Base-by-base conservation (phyloP, 2,113 vertebrate genomes). In the Aix galericulata region DNA sequence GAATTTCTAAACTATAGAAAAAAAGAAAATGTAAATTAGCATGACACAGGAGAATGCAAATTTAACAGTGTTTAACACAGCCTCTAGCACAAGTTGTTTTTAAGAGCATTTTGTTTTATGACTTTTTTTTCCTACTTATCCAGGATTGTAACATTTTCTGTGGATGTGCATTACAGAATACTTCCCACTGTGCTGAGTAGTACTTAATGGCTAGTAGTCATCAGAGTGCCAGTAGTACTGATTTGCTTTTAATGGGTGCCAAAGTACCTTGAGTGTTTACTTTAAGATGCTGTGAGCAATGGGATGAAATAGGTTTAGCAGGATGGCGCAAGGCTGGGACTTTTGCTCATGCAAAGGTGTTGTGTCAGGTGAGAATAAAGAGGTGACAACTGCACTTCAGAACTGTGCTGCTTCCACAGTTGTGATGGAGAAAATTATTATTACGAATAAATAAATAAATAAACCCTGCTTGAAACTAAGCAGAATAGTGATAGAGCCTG, bases 241-340 rank as follows among this genome's bases (percentile, higher is more conserved):
- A 84, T 90, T 88, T 62, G 42, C 80, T 92, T 90, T 93, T 75
- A 88, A 25, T 63, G 73, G 60, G 11, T 60, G 34, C 76, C 64
- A 76, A 60, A 79, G 69, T 29, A 77, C 29, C 63, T 69, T 27
- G 36, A 87, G 83, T 92, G 82, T 92, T 94, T 95, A 63, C 93
- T 86, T 71, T 3, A 81, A 90, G 60, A 26, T 74, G 12, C 60
- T 82, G 52, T 53, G 46, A 62, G 29, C 34, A 62, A 68, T 44
- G 34, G 21, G 64, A 75, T 72, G 56, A 83, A 77, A 40, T 59
- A 68, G 42, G 21, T 8, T 67, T 38, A 55, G 40, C 11, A 88
- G 52, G 50, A 52, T 31, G 46, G 42, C 72, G 62, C 62, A 73
- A 38, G 75, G n/a, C 44, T 38, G 36, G 46, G 20, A 7, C 40